Percentiles rank a stretch among this genome's conserved stretches.
These are phyloP conservation scores for Paradisaea rubra DNA, from an alignment of 2,113 vertebrate species.

Conservation along the genomic window DNA sequence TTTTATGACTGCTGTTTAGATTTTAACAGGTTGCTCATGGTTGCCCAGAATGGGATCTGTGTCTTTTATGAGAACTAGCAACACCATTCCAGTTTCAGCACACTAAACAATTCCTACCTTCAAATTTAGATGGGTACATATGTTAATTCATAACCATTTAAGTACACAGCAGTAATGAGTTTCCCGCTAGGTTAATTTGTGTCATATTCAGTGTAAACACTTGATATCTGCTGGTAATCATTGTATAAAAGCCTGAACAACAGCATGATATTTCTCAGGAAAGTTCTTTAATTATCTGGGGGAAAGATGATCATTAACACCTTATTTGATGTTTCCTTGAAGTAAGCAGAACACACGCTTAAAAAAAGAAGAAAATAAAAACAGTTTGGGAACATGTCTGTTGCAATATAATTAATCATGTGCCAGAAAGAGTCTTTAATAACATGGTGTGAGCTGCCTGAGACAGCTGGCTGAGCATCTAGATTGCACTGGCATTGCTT, in stretches of 20 bases:
- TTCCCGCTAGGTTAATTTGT: slow-evolving; percentile 54
- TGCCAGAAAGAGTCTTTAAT: neutral
- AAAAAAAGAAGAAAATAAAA: neutral
- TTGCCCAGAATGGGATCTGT: neutral
- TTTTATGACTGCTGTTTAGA: neutral
- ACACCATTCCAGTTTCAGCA: neutral
- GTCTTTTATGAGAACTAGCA: neutral
- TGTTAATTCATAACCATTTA: slow-evolving; percentile 46
- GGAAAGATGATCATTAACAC: slow-evolving; percentile 17
- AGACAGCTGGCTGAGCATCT: neutral
- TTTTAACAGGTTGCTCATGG: neutral
- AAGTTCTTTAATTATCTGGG: slow-evolving; percentile 26
- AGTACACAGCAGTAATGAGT: slow-evolving; percentile 36
- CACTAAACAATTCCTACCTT: slow-evolving; percentile 27
- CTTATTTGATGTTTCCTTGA: slow-evolving; percentile 31
- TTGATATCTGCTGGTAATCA: slow-evolving; percentile 42
- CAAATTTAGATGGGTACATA: slow-evolving; percentile 22
- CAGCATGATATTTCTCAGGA: slow-evolving; percentile 35
- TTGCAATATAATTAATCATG: neutral
- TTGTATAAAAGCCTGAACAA: slow-evolving; percentile 35
- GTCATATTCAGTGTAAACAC: slow-evolving; percentile 37
- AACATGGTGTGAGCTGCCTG: neutral
- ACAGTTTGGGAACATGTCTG: neutral
- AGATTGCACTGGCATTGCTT: neutral
- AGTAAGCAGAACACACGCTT: neutral